Evolutionary conservation across 2,888 invertebrate genomes (phyloP).

Genomic region (Caenorhabditis sp.): DNA sequence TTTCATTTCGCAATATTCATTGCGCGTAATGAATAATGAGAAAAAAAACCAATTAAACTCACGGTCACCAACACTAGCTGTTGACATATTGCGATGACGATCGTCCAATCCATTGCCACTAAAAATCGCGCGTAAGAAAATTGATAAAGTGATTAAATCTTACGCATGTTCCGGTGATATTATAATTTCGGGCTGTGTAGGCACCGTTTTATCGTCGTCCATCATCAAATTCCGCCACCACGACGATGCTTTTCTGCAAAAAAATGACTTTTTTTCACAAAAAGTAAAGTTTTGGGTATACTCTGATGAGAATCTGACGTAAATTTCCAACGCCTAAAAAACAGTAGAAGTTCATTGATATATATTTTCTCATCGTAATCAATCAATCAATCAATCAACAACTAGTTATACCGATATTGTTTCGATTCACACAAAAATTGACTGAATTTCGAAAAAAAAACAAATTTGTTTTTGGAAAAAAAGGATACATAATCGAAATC

Average conservation of each 20-base stretch:
- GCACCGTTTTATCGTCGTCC: constrained; percentile 46
- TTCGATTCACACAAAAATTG: too few relatives aligned
- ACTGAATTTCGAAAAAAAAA: neutral
- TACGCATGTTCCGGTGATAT: constrained; percentile 44
- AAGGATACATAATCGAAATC: too few relatives aligned
- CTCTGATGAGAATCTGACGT: too few relatives aligned
- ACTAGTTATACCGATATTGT: too few relatives aligned
- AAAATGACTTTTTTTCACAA: neutral
- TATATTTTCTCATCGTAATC: too few relatives aligned
- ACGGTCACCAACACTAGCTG: constrained; percentile 57
- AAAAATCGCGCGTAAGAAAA: constrained; percentile 14
- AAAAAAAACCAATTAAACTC: constrained; percentile 16
- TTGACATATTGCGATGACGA: constrained; percentile 52
- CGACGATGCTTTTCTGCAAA: constrained; percentile 44
- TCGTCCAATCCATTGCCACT: constrained; percentile 46
- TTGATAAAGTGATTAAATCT: constrained; percentile 5
- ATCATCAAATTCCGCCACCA: constrained; percentile 56
- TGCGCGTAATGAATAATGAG: neutral
- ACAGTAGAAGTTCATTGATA: too few relatives aligned
- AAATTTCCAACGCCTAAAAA: too few relatives aligned
- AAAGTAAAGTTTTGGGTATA: neutral
- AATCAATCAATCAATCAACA: too few relatives aligned
- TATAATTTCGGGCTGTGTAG: constrained; percentile 40
- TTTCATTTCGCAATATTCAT: neutral
- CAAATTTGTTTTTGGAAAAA: neutral